Evolutionary conservation across 2,797 vertebrate genomes (phyloP), one percentile per base, ranked within the genome.

Genomic region (Typhlichthys eigenmanni): DNA sequence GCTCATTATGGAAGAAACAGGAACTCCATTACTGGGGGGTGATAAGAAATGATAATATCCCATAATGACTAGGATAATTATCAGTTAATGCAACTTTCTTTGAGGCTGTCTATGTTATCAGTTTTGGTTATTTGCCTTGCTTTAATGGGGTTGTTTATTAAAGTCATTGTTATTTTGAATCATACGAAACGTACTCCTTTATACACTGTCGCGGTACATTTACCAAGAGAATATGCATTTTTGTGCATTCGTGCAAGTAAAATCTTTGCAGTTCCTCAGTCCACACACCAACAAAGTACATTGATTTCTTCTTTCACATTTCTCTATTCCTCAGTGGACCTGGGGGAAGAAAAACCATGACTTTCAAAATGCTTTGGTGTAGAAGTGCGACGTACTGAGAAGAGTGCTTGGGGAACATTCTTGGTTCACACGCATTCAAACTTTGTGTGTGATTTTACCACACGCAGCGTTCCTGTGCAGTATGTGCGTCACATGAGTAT

Each of bases 51-150:
- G 24, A 80, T 81, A 78, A 87, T 74, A 83, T 64, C 16, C 12
- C 0, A 59, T 86, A 85, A 85, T 84, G 75, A 72, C 43, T 43
- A 46, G 71, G 74, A 85, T 86, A 78, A 74, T 77, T 81, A 75
- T 81, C 80, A 62, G 68, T 81, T 79, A 64, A 70, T 83, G 68
- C 43, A 66, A 45, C 66, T 75, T 85, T 81, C 54, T 56, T 76
- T 47, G 53, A 14, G 32, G 12, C 64, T 47, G 49, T 24, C 57
- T 5, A 19, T 52, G 43, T 45, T 54, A 55, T 14, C 2, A 2
- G 61, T n/a, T 17, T 17, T 66, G 70, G 24, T 66, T 64, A 58
- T 83, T 82, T 71, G 56, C 45, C 2, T 48, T 49, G 16, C 24
- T 72, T 66, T 67, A 69, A 67, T 68, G 57, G 46, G 19, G 10